These are phyloP conservation scores for Oncorhynchus kisutch DNA, from an alignment of 2,113 vertebrate genomes.

Conservation along the genomic window DNA sequence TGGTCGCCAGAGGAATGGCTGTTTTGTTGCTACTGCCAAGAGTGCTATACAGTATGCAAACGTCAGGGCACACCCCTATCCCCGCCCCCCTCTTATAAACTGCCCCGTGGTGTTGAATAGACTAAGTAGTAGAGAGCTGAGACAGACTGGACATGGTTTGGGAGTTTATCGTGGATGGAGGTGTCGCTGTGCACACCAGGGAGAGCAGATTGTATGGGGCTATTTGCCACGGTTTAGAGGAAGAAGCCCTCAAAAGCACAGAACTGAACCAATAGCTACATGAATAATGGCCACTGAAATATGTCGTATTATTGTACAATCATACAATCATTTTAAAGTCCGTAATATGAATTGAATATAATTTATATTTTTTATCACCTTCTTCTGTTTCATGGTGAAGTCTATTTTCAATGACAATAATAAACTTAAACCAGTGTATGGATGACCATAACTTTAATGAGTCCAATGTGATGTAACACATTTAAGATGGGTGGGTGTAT, in stretches of 20 bases:
- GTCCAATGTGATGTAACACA: too few relatives aligned
- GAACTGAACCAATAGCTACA: background rate
- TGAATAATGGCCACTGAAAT: background rate
- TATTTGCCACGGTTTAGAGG: background rate
- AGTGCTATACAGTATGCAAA: slow-evolving; percentile 48
- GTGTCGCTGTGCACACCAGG: background rate
- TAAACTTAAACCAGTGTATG: too few relatives aligned
- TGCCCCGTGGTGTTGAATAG: slow-evolving; percentile 28
- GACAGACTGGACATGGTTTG: slow-evolving; percentile 11
- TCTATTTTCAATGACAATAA: too few relatives aligned
- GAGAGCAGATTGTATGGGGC: background rate
- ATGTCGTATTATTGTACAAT: background rate
- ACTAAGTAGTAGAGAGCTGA: background rate
- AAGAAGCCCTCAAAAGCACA: background rate
- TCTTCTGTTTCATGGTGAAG: background rate
- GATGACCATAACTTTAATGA: too few relatives aligned
- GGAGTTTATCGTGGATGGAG: slow-evolving; percentile 2
- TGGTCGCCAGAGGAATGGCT: slow-evolving; percentile 63
- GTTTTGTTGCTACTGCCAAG: slow-evolving; percentile 63
- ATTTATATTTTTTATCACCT: background rate
- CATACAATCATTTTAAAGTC: too few relatives aligned
- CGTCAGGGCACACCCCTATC: slow-evolving; percentile 41
- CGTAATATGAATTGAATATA: background rate
- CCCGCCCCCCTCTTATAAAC: slow-evolving; percentile 22
- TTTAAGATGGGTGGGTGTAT: too few relatives aligned